phyloP scores from a whole-genome alignment of 2,113 vertebrate genomes.

The Pholis gunnellus region DNA sequence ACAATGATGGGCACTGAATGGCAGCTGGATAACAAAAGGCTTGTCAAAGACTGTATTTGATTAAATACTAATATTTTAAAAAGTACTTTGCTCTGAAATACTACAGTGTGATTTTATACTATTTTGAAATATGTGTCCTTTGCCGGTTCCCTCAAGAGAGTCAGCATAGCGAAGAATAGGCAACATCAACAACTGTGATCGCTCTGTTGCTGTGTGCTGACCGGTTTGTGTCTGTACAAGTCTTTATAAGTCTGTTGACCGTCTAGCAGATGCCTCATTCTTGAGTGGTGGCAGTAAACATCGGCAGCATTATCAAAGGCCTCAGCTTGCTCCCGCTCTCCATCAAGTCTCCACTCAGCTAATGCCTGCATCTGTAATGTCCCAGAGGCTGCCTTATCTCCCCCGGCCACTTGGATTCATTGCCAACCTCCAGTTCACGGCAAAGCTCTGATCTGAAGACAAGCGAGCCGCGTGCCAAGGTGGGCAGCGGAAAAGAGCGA shows the following conservation, averaged over 20 bases:
- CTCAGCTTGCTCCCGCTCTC: conserved; percentile 72
- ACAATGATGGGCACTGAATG: conserved; percentile 20
- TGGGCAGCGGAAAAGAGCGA: conserved; percentile 76
- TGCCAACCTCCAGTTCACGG: conserved; percentile 78
- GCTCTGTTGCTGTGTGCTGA: neutral
- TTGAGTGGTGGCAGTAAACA: conserved; percentile 69
- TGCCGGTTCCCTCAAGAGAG: conserved; percentile 13
- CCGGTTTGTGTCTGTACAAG: conserved; percentile 27
- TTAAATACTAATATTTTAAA: conserved; percentile 15
- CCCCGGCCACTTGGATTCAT: conserved; percentile 79
- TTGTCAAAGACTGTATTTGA: conserved; percentile 11
- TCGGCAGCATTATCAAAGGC: conserved; percentile 77
- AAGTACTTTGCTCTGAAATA: neutral
- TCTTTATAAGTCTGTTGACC: conserved; percentile 48
- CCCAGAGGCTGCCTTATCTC: conserved; percentile 80
- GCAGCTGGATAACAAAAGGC: conserved; percentile 9
- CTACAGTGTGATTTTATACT: neutral
- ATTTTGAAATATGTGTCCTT: neutral
- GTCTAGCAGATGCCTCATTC: conserved; percentile 66
- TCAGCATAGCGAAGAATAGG: conserved; percentile 8
- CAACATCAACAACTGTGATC: conserved; percentile 22
- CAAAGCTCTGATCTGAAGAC: conserved; percentile 83
- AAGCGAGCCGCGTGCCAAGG: conserved; percentile 75
- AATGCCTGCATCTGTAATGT: conserved; percentile 80
- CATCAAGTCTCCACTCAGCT: conserved; percentile 72